Percentiles rank a stretch among this genome's conserved stretches.
These are phyloP conservation scores for Seira ritae DNA, from an alignment of 2,888 invertebrate species.

Conservation along the genomic window DNA sequence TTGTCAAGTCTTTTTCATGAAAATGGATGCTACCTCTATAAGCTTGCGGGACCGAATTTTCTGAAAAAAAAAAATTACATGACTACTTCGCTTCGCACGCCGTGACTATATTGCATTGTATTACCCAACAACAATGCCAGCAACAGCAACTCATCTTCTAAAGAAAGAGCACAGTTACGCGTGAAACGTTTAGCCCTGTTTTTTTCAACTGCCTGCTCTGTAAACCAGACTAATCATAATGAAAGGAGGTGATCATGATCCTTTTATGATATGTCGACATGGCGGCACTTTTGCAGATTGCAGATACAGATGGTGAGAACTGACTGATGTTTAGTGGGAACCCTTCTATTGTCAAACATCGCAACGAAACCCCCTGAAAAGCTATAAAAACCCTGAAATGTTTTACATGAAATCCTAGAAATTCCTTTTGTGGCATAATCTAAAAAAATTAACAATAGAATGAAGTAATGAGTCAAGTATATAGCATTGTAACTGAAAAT, in stretches of 20 bases:
- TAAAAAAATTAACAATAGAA: too few relatives aligned
- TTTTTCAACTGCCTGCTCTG: background rate
- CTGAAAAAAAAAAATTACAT: too few relatives aligned
- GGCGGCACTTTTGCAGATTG: background rate
- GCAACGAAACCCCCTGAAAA: too few relatives aligned
- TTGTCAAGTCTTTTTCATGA: background rate
- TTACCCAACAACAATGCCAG: background rate
- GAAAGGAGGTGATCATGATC: background rate
- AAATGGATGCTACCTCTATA: background rate
- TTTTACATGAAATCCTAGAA: too few relatives aligned
- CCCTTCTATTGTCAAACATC: background rate
- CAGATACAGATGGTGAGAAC: too few relatives aligned
- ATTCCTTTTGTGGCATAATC: too few relatives aligned
- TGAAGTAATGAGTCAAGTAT: too few relatives aligned
- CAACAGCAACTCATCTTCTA: background rate
- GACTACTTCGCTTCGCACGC: too few relatives aligned
- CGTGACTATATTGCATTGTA: background rate
- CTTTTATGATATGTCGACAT: background rate
- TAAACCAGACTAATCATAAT: background rate
- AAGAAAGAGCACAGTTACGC: constrained; percentile 4
- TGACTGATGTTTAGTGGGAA: too few relatives aligned
- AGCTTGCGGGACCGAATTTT: background rate
- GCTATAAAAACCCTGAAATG: too few relatives aligned
- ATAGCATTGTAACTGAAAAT: too few relatives aligned
- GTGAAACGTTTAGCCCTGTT: background rate